A percentile compares a stretch with the other conserved stretches of the same genome.
These are phyloP conservation scores for Austrolebias charrua DNA, from an alignment of 2,797 vertebrate genomes.

Conservation along the genomic window DNA sequence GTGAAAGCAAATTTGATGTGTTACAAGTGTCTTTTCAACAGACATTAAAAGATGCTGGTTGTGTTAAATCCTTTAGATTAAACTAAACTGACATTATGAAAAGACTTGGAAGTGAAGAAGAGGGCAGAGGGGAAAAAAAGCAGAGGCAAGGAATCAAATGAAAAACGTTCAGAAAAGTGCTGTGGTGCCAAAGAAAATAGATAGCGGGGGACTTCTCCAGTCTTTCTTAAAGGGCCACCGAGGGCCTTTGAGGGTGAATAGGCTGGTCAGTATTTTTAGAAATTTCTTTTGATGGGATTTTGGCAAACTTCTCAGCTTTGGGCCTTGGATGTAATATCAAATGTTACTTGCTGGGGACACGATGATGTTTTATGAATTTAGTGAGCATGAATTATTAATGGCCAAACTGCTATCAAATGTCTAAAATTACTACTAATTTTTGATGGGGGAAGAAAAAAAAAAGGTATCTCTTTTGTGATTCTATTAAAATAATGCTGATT, in stretches of 20 bases:
- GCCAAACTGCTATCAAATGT: constrained; percentile 70
- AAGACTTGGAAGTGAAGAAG: constrained; percentile 72
- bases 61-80: constrained; percentile 76
- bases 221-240: constrained; percentile 71
- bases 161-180: constrained; percentile 88
- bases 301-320: constrained; percentile 79
- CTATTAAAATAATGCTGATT: constrained; percentile 67
- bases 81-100: constrained; percentile 81
- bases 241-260: constrained; percentile 77
- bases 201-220: constrained; percentile 78
- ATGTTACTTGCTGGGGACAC: constrained; percentile 80
- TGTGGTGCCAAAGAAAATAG: constrained; percentile 90
- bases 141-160: constrained; percentile 87
- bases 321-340: constrained; percentile 84
- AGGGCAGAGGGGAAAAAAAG: constrained; percentile 66
- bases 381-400: constrained; percentile 79
- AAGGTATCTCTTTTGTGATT: constrained; percentile 61
- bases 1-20: constrained; percentile 82
- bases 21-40: constrained; percentile 75
- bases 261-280: constrained; percentile 80
- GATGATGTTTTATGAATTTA: constrained; percentile 83
- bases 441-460: constrained; percentile 40
- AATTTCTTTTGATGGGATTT: constrained; percentile 81
- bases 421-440: constrained; percentile 74
- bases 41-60: constrained; percentile 76